A percentile compares a stretch with the other conserved stretches of the same genome.
phyloP scores from a whole-genome alignment of 2,888 invertebrate species.

The Nebria salina region DNA sequence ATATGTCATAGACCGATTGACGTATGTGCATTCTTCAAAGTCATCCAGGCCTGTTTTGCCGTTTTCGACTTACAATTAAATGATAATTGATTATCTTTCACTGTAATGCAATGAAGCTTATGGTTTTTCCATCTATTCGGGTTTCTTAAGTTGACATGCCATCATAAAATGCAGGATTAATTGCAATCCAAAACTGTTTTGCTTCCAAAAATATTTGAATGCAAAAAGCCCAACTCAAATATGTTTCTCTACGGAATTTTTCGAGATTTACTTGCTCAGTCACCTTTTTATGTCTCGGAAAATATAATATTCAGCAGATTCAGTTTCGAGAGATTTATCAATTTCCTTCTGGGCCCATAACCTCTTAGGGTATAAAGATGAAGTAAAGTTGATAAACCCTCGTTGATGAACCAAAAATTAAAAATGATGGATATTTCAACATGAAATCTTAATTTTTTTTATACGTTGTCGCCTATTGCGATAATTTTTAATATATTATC shows the following conservation, averaged over 20 bases:
- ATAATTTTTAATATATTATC: too few relatives aligned
- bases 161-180: slow-evolving; percentile 19
- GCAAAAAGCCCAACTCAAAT: slow-evolving; percentile 16
- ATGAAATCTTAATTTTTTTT: too few relatives aligned
- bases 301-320: not conserved
- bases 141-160: slow-evolving; percentile 7
- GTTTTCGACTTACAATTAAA: slow-evolving; percentile 8
- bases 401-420: too few relatives aligned
- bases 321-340: not conserved
- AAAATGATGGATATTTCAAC: too few relatives aligned
- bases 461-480: too few relatives aligned
- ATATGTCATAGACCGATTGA: slow-evolving; percentile 18
- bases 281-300: not conserved
- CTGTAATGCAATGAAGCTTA: slow-evolving; percentile 18
- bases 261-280: not conserved
- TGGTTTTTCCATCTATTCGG: slow-evolving; percentile 19
- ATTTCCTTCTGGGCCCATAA: slow-evolving; percentile 3
- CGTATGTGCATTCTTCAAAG: slow-evolving; percentile 19
- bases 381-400: too few relatives aligned
- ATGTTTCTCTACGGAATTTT: not conserved
- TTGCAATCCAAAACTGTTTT: slow-evolving; percentile 14
- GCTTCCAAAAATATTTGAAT: slow-evolving; percentile 17
- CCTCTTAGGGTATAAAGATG: not conserved
- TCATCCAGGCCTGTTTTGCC: slow-evolving; percentile 21
- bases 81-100: slow-evolving; percentile 19